Evolutionary conservation across 2,113 vertebrate genomes (phyloP).

Genomic region (Eurystomus gularis): DNA sequence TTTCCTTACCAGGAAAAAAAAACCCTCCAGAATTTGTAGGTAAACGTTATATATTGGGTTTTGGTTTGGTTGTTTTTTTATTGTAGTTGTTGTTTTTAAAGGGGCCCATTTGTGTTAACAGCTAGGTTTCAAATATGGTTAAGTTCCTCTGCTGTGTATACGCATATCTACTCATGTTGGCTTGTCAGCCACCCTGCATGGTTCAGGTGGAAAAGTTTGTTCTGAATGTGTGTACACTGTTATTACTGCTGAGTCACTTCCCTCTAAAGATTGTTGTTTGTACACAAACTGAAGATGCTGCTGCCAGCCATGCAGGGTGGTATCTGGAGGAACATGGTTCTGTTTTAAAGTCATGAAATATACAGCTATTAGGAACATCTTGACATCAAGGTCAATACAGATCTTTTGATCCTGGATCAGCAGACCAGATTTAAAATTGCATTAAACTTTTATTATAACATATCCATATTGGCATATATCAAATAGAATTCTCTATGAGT

Average conservation of each 20-base stretch:
- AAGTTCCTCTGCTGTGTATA: not conserved
- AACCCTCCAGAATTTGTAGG: not conserved
- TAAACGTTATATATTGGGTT: not conserved
- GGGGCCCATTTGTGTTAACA: not conserved
- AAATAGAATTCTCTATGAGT: constrained; percentile 8
- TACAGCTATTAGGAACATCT: not conserved
- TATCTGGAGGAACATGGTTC: not conserved
- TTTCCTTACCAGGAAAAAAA: not conserved
- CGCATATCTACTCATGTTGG: not conserved
- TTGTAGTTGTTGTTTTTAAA: not conserved
- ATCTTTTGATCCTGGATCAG: constrained; percentile 17
- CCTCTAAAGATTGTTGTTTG: not conserved
- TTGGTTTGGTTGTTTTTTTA: not conserved
- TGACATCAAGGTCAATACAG: not conserved
- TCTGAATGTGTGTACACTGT: not conserved
- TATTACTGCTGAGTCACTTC: not conserved
- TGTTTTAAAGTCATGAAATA: not conserved
- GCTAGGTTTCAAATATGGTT: not conserved
- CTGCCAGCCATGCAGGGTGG: not conserved
- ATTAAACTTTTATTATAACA: constrained; percentile 29
- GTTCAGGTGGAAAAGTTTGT: not conserved
- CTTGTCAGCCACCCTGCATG: not conserved
- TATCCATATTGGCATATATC: not conserved
- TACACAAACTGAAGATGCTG: not conserved
- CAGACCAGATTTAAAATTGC: not conserved